Conservation (phyloP, 2,797 vertebrate species). For the Craterocephalus amniculus region DNA sequence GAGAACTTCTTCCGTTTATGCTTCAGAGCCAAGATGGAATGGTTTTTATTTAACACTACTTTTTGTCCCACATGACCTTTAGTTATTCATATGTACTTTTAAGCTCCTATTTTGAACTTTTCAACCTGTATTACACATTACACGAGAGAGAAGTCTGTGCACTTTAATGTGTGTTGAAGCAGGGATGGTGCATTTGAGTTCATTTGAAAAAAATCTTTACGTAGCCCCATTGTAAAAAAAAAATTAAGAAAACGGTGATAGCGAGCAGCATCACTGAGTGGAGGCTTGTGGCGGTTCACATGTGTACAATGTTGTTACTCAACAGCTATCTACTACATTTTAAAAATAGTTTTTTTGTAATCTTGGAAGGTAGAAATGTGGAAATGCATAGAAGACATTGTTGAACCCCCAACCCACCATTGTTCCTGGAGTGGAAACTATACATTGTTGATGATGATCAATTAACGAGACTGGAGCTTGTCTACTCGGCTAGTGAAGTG, state of each 20-base stretch:
- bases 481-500: slow-evolving; percentile 38
- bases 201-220: not conserved
- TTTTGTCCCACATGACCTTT: not conserved
- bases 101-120: not conserved
- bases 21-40: not conserved
- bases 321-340: no score
- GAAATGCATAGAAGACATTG: not conserved
- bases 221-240: not conserved
- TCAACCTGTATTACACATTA: not conserved
- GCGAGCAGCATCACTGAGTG: not conserved
- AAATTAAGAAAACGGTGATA: not conserved
- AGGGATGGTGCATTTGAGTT: not conserved
- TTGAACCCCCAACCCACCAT: not conserved
- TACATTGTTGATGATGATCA: slow-evolving; percentile 35
- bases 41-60: not conserved
- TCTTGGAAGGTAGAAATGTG: not conserved
- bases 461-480: slow-evolving; percentile 45
- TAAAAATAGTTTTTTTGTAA: not conserved
- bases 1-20: not conserved
- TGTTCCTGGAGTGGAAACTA: slow-evolving; percentile 10
- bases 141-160: not conserved
- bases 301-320: no score
- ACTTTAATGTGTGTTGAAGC: not conserved
- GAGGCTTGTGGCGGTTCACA: not conserved
- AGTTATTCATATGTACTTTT: not conserved